These are phyloP conservation scores for Mus musculus DNA, from an alignment of 2,113 vertebrate genomes.

Conservation along the genomic window DNA sequence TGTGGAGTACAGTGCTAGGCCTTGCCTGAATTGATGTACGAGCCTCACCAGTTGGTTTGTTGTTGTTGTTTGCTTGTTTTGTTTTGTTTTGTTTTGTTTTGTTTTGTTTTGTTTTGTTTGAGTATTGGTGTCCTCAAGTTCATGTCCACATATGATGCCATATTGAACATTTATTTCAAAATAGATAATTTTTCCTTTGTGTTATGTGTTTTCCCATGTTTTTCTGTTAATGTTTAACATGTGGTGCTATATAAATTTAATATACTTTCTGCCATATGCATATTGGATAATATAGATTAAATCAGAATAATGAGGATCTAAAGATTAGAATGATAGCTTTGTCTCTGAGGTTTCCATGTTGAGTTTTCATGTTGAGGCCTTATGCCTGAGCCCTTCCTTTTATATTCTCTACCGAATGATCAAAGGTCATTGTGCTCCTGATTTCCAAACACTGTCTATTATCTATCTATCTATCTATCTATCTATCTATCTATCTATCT, in stretches of 20 bases:
- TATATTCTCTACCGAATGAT: neutral
- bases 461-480: neutral
- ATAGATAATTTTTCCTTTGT: neutral
- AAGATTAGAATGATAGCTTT: neutral
- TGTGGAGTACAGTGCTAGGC: neutral
- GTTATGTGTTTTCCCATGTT: neutral
- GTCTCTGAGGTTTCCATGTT: neutral
- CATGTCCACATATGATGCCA: neutral
- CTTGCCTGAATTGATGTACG: neutral
- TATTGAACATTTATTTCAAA: neutral
- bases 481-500: neutral
- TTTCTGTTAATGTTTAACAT: slow-evolving; percentile 8
- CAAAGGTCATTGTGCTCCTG: neutral
- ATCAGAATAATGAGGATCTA: neutral
- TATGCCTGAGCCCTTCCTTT: neutral
- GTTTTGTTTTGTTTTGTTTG: neutral
- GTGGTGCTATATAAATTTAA: neutral
- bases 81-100: too few relatives aligned
- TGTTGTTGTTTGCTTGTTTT: too few relatives aligned
- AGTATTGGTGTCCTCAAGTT: neutral
- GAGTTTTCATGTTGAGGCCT: neutral
- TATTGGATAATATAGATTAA: slow-evolving; percentile 15
- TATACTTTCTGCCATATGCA: neutral
- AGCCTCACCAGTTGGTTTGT: neutral
- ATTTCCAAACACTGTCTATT: neutral